Evolutionary conservation across 2,113 vertebrate species (phyloP), one percentile per base, ranked within the genome.

Genomic region (Eptesicus fuscus): DNA sequence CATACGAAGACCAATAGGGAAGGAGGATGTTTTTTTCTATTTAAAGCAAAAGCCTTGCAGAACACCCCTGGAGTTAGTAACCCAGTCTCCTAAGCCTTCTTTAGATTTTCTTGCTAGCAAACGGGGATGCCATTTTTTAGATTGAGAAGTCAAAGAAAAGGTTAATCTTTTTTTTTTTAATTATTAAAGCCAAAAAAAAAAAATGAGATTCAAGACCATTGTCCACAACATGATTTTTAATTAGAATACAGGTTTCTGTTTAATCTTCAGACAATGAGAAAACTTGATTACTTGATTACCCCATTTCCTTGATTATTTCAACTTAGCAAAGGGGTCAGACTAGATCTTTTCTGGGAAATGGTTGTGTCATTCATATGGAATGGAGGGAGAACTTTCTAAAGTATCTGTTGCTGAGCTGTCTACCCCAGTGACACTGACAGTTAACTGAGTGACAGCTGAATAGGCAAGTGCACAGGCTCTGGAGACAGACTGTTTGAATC

Each of bases 201-300:
- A 73, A 89, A 84, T 11, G 42, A 18, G 25, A 86, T 23, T 82
- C 35, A 23, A 32, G 40, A 14, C 7, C 18, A 92, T 4, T 51
- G 85, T 86, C 51, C 79, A 91, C 40, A 82, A 63, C 2, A 63
- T 59, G 35, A 67, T 65, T 95, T 96, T 94, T 35, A 90, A 93
- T 94, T 88, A 91, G 77, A 96, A 92, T 53, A 67, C 8, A 23
- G 40, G 40, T 93, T 97, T 79, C 80, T 90, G 20, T 89, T 89
- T 79, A 95, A 79, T 77, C 1, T 5, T 71, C 47, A 61, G 74
- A 87, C 53, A 61, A 82, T 42, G 47, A 85, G 51, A 88, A 95
- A 67, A 87, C 0, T 11, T 61, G 59, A 61, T 61, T 61, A 61
- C 10, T 18, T 80, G 79, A 89, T 76, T 7, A 23, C 4, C 23